Conservation (phyloP, 1,140 invertebrate genomes). For the Temnothorax curvispinosus region DNA sequence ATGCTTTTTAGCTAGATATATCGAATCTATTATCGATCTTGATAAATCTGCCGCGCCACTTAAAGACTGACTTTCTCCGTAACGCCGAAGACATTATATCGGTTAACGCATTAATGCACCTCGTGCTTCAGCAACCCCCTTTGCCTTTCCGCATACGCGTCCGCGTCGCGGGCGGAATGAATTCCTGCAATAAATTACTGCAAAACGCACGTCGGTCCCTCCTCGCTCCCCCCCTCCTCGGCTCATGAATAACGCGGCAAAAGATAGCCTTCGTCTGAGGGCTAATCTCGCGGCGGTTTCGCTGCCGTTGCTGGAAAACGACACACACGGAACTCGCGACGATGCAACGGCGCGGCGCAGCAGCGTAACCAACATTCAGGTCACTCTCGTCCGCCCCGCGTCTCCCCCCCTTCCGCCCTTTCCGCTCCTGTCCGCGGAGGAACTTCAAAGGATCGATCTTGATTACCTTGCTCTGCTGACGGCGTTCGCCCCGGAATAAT, state of each 20-base stretch:
- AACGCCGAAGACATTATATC: not conserved
- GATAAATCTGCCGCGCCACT: not conserved
- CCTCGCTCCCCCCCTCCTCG: not conserved
- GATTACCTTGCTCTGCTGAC: conserved; percentile 23
- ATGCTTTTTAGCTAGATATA: not conserved
- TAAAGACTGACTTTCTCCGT: not conserved
- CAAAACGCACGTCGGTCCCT: not conserved
- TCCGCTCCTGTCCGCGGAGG: not conserved
- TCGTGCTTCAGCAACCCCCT: not conserved
- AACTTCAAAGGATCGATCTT: conserved; percentile 45
- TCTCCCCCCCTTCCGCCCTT: not conserved
- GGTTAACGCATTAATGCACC: not conserved
- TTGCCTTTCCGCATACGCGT: not conserved
- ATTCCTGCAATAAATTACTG: conserved; percentile 19
- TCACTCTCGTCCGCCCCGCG: not conserved
- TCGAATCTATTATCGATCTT: not conserved
- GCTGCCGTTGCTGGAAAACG: conserved; percentile 16
- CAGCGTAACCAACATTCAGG: conserved; percentile 30
- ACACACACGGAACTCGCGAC: not conserved
- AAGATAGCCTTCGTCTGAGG: conserved; percentile 24
- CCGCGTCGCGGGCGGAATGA: not conserved
- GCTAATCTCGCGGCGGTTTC: conserved; percentile 33
- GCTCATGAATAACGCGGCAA: conserved; percentile 17
- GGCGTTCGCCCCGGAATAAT: conserved; percentile 18
- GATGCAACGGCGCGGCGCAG: conserved; percentile 4